phyloP scores from a whole-genome alignment of 37 sponge, comb jelly and placozoan genomes.

The Lycopodina hypogea region DNA sequence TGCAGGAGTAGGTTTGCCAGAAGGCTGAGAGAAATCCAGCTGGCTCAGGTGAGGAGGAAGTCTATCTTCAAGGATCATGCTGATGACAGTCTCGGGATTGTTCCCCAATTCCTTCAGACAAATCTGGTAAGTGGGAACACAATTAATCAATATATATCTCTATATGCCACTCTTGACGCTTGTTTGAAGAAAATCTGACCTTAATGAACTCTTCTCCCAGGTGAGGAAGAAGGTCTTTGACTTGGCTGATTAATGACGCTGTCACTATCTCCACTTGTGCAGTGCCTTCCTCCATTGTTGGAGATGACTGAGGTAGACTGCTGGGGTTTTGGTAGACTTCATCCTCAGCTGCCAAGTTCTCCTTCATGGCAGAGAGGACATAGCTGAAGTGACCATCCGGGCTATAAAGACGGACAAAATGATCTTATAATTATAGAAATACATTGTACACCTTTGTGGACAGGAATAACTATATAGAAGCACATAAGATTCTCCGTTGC shows the following conservation, averaged over 20 bases:
- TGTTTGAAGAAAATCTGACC: no score
- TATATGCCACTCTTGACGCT: no score
- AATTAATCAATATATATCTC: background rate
- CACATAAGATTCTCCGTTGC: no score
- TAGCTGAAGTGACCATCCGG: slow-evolving; percentile 47
- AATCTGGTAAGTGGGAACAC: background rate
- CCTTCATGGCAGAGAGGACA: slow-evolving; percentile 41
- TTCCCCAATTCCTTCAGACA: slow-evolving; percentile 38
- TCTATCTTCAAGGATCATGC: slow-evolving; percentile 24
- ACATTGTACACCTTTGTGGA: no score
- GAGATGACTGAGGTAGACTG: no score
- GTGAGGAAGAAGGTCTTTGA: slow-evolving; percentile 74
- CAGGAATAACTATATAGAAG: no score
- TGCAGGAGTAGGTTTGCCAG: background rate
- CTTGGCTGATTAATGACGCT: slow-evolving; percentile 22
- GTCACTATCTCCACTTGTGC: background rate
- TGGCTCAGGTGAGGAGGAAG: slow-evolving; percentile 36
- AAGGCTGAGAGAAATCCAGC: slow-evolving; percentile 1
- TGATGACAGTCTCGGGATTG: slow-evolving; percentile 26
- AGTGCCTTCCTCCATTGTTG: slow-evolving; percentile 6
- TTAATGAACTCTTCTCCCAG: slow-evolving; percentile 45
- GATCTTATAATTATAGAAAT: no score
- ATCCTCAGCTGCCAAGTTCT: background rate
- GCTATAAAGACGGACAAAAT: slow-evolving; percentile 29
- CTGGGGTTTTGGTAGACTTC: background rate